Evolutionary conservation across 2,797 vertebrate species (phyloP), one percentile per base, ranked within the genome.

Genomic region (Apogon talboti): DNA sequence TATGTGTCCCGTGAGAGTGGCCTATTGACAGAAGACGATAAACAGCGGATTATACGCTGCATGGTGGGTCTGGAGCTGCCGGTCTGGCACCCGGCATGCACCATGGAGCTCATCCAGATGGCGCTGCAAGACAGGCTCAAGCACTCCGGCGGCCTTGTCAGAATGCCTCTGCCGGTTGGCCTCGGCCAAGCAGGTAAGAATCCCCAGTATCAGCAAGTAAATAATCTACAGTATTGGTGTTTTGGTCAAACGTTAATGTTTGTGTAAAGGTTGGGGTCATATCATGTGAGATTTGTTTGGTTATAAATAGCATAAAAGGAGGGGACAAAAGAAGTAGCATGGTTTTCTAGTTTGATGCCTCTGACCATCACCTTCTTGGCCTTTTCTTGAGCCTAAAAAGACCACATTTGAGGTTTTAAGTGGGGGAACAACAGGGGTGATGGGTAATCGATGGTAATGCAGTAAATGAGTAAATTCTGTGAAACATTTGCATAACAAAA

Each of bases 31-130:
- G 44, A 82, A 0, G 78, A 85, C 0, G 93, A 94, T 56, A 95
- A 92, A 69, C 79, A 90, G 30, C 89, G 93, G 68, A 95, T 95
- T 50, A 85, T 95, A 45, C 82, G 76, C 71, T 95, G 94, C 82
- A 95, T 96, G 95, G 57, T 59, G 66, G 82, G 81, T 24, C 76
- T 96, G 79, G 94, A 95, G 86, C 91, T 96, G 44, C 94, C 94
- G 0, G 82, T 95, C 3, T 96, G 95, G 95, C 94, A 95, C 3
- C 10, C 82, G 0, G 89, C 82, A 16, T 94, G 81, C 38, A 94
- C 85, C 33, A 90, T 94, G 84, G 59, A 90, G 35, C 89, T 95
- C 38, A 92, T 95, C 59, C 79, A 94, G 77, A 92, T 16, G 45
- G 93, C 94, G 7, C 79, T 95, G 72, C 67, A 54, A 66, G 93